Conservation (phyloP, 2,888 invertebrate genomes). For the Chymomyza caudatula region DNA sequence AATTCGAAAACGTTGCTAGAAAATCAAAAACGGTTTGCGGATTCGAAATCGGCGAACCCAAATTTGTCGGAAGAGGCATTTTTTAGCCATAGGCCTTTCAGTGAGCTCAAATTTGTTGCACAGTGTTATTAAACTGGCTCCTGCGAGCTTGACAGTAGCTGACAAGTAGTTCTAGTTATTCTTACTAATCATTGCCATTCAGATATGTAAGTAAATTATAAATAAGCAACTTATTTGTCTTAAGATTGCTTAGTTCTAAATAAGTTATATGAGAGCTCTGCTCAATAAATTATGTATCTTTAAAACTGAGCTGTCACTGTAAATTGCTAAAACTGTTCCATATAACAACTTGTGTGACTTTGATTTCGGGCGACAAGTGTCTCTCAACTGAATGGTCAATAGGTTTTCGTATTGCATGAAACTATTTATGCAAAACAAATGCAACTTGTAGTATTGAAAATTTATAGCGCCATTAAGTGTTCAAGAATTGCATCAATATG, state of each 20-base stretch:
- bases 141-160: too few relatives aligned
- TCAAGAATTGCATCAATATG: constrained; percentile 70
- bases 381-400: background rate
- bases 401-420: background rate
- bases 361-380: background rate
- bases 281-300: background rate
- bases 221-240: background rate
- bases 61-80: too few relatives aligned
- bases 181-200: background rate
- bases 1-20: too few relatives aligned
- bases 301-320: background rate
- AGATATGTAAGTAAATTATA: background rate
- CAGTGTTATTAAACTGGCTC: too few relatives aligned
- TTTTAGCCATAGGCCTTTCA: too few relatives aligned
- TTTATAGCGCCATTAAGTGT: constrained; percentile 67
- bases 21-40: too few relatives aligned
- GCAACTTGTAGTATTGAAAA: constrained; percentile 33
- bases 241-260: background rate
- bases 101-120: too few relatives aligned
- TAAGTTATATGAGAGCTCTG: background rate
- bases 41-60: too few relatives aligned
- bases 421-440: background rate
- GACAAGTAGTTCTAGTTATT: too few relatives aligned
- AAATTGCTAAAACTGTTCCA: background rate
- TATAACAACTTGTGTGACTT: background rate